These are phyloP conservation scores for Dromaius novaehollandiae DNA, from an alignment of 2,113 vertebrate species.

Conservation along the genomic window DNA sequence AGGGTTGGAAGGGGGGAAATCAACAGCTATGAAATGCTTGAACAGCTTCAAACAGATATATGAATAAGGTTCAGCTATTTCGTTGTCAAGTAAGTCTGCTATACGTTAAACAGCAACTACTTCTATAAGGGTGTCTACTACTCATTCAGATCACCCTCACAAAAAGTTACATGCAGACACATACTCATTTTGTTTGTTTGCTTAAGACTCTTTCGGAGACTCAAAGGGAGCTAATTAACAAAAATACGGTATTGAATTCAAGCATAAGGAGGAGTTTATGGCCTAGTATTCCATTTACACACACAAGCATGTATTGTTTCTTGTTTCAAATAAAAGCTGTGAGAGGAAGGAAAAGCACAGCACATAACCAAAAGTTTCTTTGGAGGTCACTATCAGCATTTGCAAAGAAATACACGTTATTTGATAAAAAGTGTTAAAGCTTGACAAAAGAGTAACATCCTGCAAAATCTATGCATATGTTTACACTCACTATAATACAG, in stretches of 20 bases:
- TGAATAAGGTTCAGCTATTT: not conserved
- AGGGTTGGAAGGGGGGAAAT: not conserved
- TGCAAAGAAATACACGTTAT: not conserved
- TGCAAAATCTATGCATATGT: not conserved
- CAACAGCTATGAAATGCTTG: slow-evolving; percentile 4
- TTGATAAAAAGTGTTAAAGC: not conserved
- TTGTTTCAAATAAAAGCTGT: not conserved
- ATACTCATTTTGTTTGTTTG: slow-evolving; percentile 36
- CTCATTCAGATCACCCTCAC: not conserved
- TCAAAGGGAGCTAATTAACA: slow-evolving; percentile 50
- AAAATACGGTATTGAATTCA: slow-evolving; percentile 26
- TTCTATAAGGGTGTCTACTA: not conserved
- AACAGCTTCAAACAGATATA: not conserved
- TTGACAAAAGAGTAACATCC: not conserved
- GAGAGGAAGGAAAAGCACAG: not conserved
- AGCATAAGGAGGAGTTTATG: not conserved
- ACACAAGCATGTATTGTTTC: not conserved
- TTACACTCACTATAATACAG: not conserved
- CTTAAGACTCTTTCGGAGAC: slow-evolving; percentile 18
- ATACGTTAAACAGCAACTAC: not conserved
- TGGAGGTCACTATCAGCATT: not conserved
- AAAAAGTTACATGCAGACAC: not conserved
- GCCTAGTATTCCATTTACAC: not conserved
- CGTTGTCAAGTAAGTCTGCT: not conserved
- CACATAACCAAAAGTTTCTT: not conserved